Evolutionary conservation across 2,113 vertebrate genomes (phyloP).

Genomic region (Opisthocomus hoazin): DNA sequence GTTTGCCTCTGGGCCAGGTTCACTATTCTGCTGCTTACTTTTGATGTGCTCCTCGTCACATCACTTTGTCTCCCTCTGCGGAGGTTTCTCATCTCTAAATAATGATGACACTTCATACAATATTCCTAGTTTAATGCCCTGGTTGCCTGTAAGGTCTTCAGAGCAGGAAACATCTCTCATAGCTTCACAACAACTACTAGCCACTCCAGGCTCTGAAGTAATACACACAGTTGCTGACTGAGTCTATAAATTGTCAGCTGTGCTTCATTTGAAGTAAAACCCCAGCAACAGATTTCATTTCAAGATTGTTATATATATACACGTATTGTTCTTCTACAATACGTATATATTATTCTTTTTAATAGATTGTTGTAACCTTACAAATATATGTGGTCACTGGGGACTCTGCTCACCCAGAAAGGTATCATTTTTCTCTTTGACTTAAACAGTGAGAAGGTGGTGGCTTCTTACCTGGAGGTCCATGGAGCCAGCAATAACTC

Average conservation of each 20-base stretch:
- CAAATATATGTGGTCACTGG: not conserved
- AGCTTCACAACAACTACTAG: not conserved
- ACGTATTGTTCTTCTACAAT: not conserved
- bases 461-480: not conserved
- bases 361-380: rapidly evolving
- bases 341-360: not conserved
- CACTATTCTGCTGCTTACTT: not conserved
- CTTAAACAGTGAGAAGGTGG: not conserved
- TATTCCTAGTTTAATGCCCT: not conserved
- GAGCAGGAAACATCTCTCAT: not conserved
- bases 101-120: not conserved
- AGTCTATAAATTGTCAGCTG: not conserved
- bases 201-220: not conserved
- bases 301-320: not conserved
- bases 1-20: not conserved
- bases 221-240: not conserved
- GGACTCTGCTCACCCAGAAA: not conserved
- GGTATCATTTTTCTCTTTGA: not conserved
- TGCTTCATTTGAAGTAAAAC: not conserved
- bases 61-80: not conserved
- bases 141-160: not conserved
- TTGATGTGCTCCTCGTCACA: not conserved
- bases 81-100: not conserved
- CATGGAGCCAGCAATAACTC: not conserved
- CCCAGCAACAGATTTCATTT: not conserved